Conservation (phyloP, 2,797 vertebrate genomes). For the Erpetoichthys calabaricus region DNA sequence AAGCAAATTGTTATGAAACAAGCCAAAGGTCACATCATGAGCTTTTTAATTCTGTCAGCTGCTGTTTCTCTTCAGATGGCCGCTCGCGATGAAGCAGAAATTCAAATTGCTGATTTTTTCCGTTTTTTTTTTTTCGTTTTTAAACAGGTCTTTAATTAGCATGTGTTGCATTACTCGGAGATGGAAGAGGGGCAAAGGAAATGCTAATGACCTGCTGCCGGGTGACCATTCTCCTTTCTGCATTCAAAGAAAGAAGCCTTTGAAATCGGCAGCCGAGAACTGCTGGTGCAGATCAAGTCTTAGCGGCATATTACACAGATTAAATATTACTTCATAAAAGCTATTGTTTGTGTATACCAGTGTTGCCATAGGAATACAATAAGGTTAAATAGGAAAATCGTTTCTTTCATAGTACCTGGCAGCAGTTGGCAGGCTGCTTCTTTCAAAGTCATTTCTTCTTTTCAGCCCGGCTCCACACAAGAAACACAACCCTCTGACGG, state of each 20-base stretch:
- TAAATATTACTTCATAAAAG: not conserved
- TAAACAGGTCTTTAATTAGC: constrained; percentile 55
- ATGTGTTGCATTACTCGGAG: constrained; percentile 52
- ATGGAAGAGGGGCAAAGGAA: constrained; percentile 39
- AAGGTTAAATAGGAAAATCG: not conserved
- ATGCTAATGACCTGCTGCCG: constrained; percentile 56
- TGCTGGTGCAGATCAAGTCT: not conserved
- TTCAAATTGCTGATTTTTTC: constrained; percentile 58
- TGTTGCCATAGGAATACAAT: constrained; percentile 1
- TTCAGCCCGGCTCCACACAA: not conserved
- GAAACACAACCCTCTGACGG: not conserved
- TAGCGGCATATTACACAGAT: not conserved
- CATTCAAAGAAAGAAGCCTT: constrained; percentile 37
- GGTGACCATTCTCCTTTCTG: constrained; percentile 44
- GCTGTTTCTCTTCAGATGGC: constrained; percentile 33
- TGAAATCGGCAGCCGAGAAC: constrained; percentile 14
- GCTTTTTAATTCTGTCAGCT: constrained; percentile 61
- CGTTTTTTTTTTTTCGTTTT: constrained; percentile 31
- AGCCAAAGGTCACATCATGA: constrained; percentile 63
- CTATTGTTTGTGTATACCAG: not conserved
- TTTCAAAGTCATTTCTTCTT: not conserved
- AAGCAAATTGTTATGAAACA: constrained; percentile 67
- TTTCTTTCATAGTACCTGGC: not conserved
- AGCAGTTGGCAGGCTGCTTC: not conserved
- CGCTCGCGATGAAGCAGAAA: constrained; percentile 35